These are phyloP conservation scores for Yponomeuta cagnagella DNA, from an alignment of 2,888 invertebrate species.

Conservation along the genomic window DNA sequence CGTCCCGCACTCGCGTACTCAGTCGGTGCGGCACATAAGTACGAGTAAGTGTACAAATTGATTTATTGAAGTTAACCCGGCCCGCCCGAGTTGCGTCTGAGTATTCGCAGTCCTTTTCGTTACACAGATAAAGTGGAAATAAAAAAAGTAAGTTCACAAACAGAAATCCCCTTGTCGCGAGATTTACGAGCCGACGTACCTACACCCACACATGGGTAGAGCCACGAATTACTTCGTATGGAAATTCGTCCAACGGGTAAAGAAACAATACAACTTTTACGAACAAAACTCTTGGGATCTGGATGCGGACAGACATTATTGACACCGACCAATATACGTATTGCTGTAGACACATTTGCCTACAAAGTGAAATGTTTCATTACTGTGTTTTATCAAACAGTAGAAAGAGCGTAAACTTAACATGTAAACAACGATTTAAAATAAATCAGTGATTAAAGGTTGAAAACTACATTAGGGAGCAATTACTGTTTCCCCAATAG, in stretches of 20 bases:
- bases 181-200: constrained; percentile 72
- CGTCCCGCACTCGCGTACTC: constrained; percentile 49
- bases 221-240: constrained; percentile 58
- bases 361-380: too few relatives aligned
- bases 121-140: constrained; percentile 71
- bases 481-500: constrained; percentile 59
- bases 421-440: constrained; percentile 22
- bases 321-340: neutral
- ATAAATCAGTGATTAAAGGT: constrained; percentile 56
- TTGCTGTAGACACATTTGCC: too few relatives aligned
- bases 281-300: constrained; percentile 21
- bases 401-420: neutral
- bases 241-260: constrained; percentile 60
- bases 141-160: constrained; percentile 73
- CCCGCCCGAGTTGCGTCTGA: constrained; percentile 60
- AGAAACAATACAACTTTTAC: constrained; percentile 23
- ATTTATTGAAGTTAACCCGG: constrained; percentile 74
- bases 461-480: constrained; percentile 64
- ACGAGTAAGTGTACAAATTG: constrained; percentile 72
- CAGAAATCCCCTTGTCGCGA: constrained; percentile 72
- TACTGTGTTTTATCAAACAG: neutral
- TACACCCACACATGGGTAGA: constrained; percentile 34
- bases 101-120: constrained; percentile 67
- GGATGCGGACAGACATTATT: constrained; percentile 21
- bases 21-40: constrained; percentile 43